phyloP scores from a whole-genome alignment of 1,140 invertebrate species.

The Neelides sp. region DNA sequence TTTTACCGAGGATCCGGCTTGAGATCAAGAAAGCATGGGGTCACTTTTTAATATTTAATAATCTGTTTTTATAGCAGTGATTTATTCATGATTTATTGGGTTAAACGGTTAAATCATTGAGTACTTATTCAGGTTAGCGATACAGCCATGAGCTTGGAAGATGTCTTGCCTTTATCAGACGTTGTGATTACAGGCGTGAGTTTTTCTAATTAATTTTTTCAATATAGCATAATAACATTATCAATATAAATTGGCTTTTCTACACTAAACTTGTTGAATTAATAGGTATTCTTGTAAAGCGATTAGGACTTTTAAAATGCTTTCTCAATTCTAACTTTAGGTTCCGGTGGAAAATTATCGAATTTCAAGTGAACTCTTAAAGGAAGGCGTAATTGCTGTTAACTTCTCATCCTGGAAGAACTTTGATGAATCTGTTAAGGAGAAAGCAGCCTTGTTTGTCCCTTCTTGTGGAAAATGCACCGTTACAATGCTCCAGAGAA shows the following conservation, averaged over 20 bases:
- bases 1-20: slow-evolving; percentile 18
- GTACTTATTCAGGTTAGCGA: slow-evolving; percentile 11
- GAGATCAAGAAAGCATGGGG: slow-evolving; percentile 12
- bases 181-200: slow-evolving; percentile 25
- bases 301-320: no score
- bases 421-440: slow-evolving; percentile 13
- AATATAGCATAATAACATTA: no score
- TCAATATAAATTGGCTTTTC: no score
- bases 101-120: background rate
- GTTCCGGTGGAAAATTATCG: no score
- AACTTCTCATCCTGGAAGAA: slow-evolving; percentile 22
- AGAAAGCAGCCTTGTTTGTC: slow-evolving; percentile 18
- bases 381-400: slow-evolving; percentile 22
- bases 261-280: no score
- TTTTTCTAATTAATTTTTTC: no score
- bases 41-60: background rate
- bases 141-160: slow-evolving; percentile 12
- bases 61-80: background rate
- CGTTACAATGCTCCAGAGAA: slow-evolving; percentile 23
- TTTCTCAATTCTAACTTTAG: no score
- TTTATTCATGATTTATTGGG: slow-evolving; percentile 1
- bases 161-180: slow-evolving; percentile 19
- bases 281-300: no score
- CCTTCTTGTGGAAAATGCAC: slow-evolving; percentile 17
- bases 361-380: slow-evolving; percentile 12